These are phyloP conservation scores for Ceriagrion tenellum DNA, from an alignment of 2,888 invertebrate species.

Conservation along the genomic window DNA sequence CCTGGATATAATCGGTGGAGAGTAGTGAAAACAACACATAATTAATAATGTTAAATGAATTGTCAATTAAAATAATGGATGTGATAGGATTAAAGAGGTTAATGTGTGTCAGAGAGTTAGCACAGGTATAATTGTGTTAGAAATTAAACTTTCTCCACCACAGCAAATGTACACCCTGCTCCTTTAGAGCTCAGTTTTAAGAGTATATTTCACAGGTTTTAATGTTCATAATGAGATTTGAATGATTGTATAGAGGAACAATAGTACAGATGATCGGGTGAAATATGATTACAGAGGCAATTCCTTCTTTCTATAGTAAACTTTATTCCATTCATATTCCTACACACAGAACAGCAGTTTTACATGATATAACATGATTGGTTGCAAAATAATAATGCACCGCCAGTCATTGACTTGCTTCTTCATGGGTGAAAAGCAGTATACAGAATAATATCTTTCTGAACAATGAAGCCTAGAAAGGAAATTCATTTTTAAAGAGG, in stretches of 20 bases:
- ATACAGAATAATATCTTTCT: constrained; percentile 66
- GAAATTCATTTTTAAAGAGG: constrained; percentile 57
- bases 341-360: constrained; percentile 67
- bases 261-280: not conserved
- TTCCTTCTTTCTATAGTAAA: constrained; percentile 58
- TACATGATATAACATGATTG: constrained; percentile 68
- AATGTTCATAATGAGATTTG: too few species aligned
- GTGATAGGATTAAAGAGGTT: too few species aligned
- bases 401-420: constrained; percentile 64
- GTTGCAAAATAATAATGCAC: constrained; percentile 66
- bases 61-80: too few species aligned
- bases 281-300: not conserved
- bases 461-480: constrained; percentile 65
- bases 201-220: too few species aligned
- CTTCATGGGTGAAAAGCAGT: constrained; percentile 65
- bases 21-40: too few species aligned
- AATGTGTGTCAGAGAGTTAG: too few species aligned
- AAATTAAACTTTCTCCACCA: too few species aligned
- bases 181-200: too few species aligned
- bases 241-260: not conserved
- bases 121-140: too few species aligned
- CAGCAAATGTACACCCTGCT: too few species aligned
- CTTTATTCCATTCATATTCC: constrained; percentile 67
- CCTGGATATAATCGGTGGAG: too few species aligned
- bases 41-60: too few species aligned